Evolutionary conservation across 2,888 invertebrate genomes (phyloP).

Genomic region (Agrotis ipsilon): DNA sequence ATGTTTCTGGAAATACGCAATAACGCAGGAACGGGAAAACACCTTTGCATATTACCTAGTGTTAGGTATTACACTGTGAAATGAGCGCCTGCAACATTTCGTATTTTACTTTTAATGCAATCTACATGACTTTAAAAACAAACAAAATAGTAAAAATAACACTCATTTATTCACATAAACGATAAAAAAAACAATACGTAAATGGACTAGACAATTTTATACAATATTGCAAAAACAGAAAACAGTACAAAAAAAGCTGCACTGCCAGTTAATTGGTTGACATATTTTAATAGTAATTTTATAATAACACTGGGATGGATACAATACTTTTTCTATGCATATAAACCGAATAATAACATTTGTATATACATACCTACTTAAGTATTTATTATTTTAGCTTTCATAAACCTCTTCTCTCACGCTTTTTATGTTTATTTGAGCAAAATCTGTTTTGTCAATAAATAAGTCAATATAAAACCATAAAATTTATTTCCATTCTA

Average conservation of each 20-base stretch:
- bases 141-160: slow-evolving; percentile 14
- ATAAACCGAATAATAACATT: neutral
- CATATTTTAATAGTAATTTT: neutral
- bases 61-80: too few species aligned
- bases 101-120: too few species aligned
- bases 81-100: too few species aligned
- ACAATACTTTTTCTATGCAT: neutral
- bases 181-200: slow-evolving; percentile 50
- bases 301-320: neutral
- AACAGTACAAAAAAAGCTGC: slow-evolving; percentile 20
- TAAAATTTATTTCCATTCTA: neutral
- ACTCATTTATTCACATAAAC: slow-evolving; percentile 50
- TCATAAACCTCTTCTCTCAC: too few species aligned
- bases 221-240: slow-evolving; percentile 27
- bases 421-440: slow-evolving; percentile 25
- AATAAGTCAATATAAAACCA: neutral
- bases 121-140: neutral
- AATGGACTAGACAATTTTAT: slow-evolving; percentile 52
- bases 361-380: too few species aligned
- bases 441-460: slow-evolving; percentile 22
- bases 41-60: too few species aligned
- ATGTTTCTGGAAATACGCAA: neutral
- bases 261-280: neutral
- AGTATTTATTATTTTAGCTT: neutral
- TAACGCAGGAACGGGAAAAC: slow-evolving; percentile 12